Evolutionary conservation across 2,113 vertebrate genomes (phyloP), one percentile per base, ranked within the genome.

Genomic region (Rhabdomys dilectus): DNA sequence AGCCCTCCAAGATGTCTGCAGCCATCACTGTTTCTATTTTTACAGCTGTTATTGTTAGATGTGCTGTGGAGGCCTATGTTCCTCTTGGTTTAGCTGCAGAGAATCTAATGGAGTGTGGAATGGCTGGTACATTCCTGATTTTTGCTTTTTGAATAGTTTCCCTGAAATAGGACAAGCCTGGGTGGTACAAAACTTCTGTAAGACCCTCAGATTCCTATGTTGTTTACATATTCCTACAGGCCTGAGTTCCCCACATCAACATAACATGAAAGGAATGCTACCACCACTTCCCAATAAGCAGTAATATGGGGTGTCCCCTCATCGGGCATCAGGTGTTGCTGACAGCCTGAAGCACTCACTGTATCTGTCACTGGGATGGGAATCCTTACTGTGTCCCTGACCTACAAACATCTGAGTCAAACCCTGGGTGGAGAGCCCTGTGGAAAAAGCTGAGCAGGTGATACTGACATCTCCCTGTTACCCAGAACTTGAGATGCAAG

Each of bases 1-100:
- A 22, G 73, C 3, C 17, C 21, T 21, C 45, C 36, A 62, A 6
- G 16, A 48, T 0, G 0, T 29, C 31, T 6, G 31, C 58, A 15
- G 60, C 42, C 21, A 42, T 36, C 56, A 16, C 34, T 7, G 22
- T 2, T 13, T 70, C 72, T 60, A 53, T 81, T 53, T 64, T 68
- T 42, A 21, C 53, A 10, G 7, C 82, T 39, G 16, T 8, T 66
- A 66, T 66, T 34, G 10, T 36, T 68, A 29, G 34, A 10, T 31
- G 24, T 66, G 21, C 68, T 39, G 39, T 88, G 48, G 36, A 56
- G 22, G 34, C n/a, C 58, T 62, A 39, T 16, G 21, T 24, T 73
- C 84, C 34, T 75, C 64, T 80, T 36, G 19, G 29, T 48, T 56
- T 36, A 42, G 87, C 87, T 75, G 51, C 53, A 31, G 11, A 72